phyloP scores from a whole-genome alignment of 2,797 vertebrate genomes.

The Coranthus polyacanthus region DNA sequence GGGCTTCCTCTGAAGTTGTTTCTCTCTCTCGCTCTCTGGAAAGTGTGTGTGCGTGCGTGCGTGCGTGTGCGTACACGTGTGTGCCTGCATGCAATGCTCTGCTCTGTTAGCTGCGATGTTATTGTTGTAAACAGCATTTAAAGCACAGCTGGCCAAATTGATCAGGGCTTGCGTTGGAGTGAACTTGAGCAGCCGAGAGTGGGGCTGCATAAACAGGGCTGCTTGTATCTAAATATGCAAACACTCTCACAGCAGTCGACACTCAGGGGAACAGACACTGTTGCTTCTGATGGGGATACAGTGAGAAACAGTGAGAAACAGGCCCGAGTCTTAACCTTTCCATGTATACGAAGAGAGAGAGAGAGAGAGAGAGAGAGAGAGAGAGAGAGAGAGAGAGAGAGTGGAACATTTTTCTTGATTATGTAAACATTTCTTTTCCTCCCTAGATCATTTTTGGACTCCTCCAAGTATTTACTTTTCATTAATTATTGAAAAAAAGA shows the following conservation, averaged over 20 bases:
- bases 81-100: conserved; percentile 51
- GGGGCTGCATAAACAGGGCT: conserved; percentile 93
- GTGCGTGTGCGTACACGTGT: conserved; percentile 15
- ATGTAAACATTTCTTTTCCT: conserved; percentile 94
- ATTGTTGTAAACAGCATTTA: conserved; percentile 95
- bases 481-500: conserved; percentile 91
- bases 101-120: conserved; percentile 86
- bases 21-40: conserved; percentile 26
- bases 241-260: conserved; percentile 87
- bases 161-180: conserved; percentile 91
- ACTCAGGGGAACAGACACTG: conserved; percentile 90
- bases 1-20: conserved; percentile 90
- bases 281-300: conserved; percentile 91
- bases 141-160: conserved; percentile 95
- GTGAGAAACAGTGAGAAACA: conserved; percentile 87
- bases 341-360: conserved; percentile 83
- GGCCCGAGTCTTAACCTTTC: conserved; percentile 90
- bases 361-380: conserved; percentile 21
- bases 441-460: conserved; percentile 90
- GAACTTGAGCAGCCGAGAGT: conserved; percentile 90
- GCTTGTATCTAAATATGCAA: conserved; percentile 94
- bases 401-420: conserved; percentile 85
- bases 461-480: conserved; percentile 95
- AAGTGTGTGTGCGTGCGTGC: conserved; percentile 8
- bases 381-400: conserved; percentile 56